phyloP scores from a whole-genome alignment of 2,113 vertebrate species.

The Rhinopomastus cyanomelas region DNA sequence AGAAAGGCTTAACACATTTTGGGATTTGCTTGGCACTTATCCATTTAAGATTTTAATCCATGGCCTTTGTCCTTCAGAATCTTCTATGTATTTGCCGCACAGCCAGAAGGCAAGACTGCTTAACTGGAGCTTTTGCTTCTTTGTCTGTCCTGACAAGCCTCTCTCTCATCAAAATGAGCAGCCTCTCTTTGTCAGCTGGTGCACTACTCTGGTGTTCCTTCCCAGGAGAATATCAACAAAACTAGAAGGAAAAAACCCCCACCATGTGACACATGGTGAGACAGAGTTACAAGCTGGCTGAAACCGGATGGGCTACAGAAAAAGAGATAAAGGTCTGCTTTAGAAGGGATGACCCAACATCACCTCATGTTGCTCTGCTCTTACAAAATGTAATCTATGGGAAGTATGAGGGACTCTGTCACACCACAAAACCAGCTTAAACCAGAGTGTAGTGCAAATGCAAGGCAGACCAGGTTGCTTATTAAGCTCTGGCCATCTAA shows the following conservation, averaged over 20 bases:
- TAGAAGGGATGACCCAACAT: not conserved
- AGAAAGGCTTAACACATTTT: not conserved
- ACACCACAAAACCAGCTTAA: not conserved
- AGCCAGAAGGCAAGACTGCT: not conserved
- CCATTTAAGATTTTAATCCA: conserved; percentile 31
- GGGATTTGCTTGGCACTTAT: conserved; percentile 1
- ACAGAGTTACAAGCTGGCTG: not conserved
- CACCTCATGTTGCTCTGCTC: not conserved
- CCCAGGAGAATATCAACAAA: not conserved
- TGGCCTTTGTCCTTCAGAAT: not conserved
- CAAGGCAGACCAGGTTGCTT: not conserved
- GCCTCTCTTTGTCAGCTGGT: not conserved
- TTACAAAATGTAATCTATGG: not conserved
- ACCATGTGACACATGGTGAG: not conserved
- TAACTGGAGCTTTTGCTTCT: not conserved
- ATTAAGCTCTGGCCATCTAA: accelerated
- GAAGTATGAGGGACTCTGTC: not conserved
- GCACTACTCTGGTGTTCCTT: not conserved
- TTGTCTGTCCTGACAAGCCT: not conserved
- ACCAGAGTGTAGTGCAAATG: not conserved
- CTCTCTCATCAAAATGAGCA: not conserved
- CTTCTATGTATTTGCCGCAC: not conserved
- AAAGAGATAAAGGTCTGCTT: not conserved
- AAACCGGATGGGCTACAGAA: not conserved
- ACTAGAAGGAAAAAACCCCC: not conserved